Base-by-base conservation (phyloP, 2,797 vertebrate genomes). In the Siniperca undulata region DNA sequence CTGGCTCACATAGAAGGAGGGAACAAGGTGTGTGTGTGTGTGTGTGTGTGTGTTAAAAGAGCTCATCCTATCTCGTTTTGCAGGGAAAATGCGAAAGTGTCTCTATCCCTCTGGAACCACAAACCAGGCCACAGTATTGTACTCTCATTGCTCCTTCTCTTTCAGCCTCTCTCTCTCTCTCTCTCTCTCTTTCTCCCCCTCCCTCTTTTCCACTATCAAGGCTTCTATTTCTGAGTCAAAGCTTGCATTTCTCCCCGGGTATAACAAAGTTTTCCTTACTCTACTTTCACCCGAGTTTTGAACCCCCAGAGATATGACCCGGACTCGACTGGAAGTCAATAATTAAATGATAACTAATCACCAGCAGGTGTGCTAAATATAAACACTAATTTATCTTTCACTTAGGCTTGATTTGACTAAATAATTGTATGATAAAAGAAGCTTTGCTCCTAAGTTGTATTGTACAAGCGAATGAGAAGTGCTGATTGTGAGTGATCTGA, bases 111-210 rank as follows among this genome's bases (percentile, higher is more conserved):
- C 74, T 87, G 93, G 93, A 93, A 84, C 90, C 90, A 87, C 89
- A 94, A 95, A 94, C 93, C 94, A 95, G 94, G 92, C 89, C 94
- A 93, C 84, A 84, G 86, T 60, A 66, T 85, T 85, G 62, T 86
- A 79, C 87, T 82, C 76, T 82, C 81, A 73, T 84, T 82, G 70
- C 74, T 71, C 71, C 65, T 46, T 61, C 68, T 70, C 82, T 65
- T 5, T 77, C 78, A 50, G 8, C 53, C 58, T 55, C 67, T 59
- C 59, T 71, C 77, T 34, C 77, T 24, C 74, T 70, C 65, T 42
- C 46, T 73, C 36, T 17, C 59, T 46, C 75, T 70, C 59, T 55
- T 27, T 27, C 27, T 27, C 27, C 27, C 27, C 27, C 27, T 27
- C 27, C 27, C 64, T 27, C 75, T 53, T 27, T 67, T 12, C 78